These are phyloP conservation scores for Danio aesculapii DNA, from an alignment of 2,797 vertebrate species.

Conservation along the genomic window DNA sequence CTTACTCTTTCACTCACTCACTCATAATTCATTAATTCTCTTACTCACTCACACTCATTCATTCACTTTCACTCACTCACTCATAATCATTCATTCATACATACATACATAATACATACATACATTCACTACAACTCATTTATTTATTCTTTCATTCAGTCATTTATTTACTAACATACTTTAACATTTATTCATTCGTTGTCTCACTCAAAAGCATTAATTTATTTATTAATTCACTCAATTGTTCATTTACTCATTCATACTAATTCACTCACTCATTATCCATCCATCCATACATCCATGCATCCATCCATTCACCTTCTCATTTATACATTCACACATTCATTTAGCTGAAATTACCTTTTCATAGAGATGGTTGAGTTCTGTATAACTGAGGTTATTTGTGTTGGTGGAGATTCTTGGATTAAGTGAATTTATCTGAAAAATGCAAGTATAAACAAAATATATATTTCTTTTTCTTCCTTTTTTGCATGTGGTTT, in stretches of 20 bases:
- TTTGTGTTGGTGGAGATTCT: constrained; percentile 66
- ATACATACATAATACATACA: no score
- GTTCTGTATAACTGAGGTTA: constrained; percentile 60
- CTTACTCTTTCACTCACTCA: neutral
- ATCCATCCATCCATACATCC: no score
- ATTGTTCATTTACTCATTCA: neutral
- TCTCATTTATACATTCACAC: no score
- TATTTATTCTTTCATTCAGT: no score
- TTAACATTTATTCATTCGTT: neutral
- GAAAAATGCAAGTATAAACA: constrained; percentile 20
- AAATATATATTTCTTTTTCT: neutral
- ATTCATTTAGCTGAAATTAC: constrained; percentile 58
- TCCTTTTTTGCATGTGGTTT: neutral
- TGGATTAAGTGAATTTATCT: constrained; percentile 75
- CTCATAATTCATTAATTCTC: no score
- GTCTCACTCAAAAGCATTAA: neutral
- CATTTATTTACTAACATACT: no score
- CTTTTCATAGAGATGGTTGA: constrained; percentile 72
- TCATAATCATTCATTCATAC: no score
- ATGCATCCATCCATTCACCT: neutral
- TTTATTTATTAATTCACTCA: neutral
- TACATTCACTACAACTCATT: no score
- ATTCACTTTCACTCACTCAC: no score
- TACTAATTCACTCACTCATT: neutral
- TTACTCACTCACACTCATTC: no score